phyloP scores from a whole-genome alignment of 2,113 vertebrate species.

The Callipepla californica region DNA sequence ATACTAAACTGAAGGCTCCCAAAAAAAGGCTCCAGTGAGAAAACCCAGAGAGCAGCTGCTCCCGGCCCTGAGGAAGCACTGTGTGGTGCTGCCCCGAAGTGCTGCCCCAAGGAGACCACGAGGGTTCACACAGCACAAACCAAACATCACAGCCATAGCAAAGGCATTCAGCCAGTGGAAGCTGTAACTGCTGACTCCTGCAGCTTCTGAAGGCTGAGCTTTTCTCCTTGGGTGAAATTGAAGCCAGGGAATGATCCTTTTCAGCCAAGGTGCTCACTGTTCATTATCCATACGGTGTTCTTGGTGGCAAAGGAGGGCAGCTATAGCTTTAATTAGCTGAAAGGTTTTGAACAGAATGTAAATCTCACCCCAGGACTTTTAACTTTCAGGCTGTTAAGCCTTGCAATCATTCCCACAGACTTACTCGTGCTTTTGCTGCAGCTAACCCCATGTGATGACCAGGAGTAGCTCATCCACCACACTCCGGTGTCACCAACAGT shows the following conservation, averaged over 20 bases:
- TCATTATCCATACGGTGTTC: not conserved
- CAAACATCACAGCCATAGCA: not conserved
- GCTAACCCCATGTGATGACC: not conserved
- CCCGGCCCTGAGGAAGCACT: not conserved
- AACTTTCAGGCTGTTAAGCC: not conserved
- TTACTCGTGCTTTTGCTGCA: not conserved
- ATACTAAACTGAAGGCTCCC: conserved; percentile 4
- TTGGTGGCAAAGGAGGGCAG: not conserved
- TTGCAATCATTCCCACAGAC: not conserved
- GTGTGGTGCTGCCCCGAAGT: not conserved
- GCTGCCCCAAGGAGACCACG: not conserved
- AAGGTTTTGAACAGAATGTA: not conserved
- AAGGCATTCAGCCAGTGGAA: not conserved
- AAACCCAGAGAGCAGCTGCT: not conserved
- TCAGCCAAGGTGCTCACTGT: not conserved
- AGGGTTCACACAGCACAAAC: not conserved
- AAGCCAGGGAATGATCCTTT: not conserved
- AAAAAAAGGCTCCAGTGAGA: not conserved
- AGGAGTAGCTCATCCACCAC: not conserved
- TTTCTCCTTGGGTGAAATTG: conserved; percentile 1
- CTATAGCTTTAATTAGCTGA: conserved; percentile 3
- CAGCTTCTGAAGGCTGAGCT: not conserved
- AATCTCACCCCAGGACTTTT: not conserved
- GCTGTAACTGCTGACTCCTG: not conserved
- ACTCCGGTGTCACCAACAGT: not conserved